Evolutionary conservation across 2,888 invertebrate genomes (phyloP), one percentile per base, ranked within the genome.

Genomic region (Drosophila villosipedis): DNA sequence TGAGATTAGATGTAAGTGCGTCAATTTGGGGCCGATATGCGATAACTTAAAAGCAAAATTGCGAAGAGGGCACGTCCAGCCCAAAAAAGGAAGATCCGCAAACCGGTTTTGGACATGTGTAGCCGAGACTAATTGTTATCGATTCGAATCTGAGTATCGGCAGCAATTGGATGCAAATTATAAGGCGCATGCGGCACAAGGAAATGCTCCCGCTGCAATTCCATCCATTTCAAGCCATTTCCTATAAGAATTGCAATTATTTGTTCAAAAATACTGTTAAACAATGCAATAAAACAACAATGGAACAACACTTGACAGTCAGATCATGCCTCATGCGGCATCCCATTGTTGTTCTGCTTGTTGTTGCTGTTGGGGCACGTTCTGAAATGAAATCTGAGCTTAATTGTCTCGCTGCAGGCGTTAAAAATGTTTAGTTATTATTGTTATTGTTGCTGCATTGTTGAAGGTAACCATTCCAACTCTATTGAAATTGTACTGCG

Each of bases 21-120:
- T 86, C 77, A 86, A 86, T 86, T 89, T 86, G 84, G 79, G 81
- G 72, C 68, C 78, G 53, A 82, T 68, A 83, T 73, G 82, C 88
- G 83, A 85, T 88, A 77, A 85, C 70, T 85, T 82, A 72, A 73
- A 62, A 55, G 49, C 68, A 31, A 78, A 86, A 86, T 60, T 66
- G 70, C 65, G 59, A 64, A 71, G 86, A 82, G 77, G 85, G 86
- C 85, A 80, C 78, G 89, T 74, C 80, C 67, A 54, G 41, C 39
- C 39, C 49, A 35, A 35, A 54, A 61, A 47, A 4, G 39, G 53
- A 49, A 39, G 25, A 35, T 19, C 64, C 25, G 61, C 12, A 14
- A 66, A 73, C 85, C 49, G 77, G 85, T 85, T 82, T 10, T 28
- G 60, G 41, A 53, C 62, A 68, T 41, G 25, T 78, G 75, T 47